Conservation (phyloP, 2,888 invertebrate genomes). For the Drosophila infuscata region DNA sequence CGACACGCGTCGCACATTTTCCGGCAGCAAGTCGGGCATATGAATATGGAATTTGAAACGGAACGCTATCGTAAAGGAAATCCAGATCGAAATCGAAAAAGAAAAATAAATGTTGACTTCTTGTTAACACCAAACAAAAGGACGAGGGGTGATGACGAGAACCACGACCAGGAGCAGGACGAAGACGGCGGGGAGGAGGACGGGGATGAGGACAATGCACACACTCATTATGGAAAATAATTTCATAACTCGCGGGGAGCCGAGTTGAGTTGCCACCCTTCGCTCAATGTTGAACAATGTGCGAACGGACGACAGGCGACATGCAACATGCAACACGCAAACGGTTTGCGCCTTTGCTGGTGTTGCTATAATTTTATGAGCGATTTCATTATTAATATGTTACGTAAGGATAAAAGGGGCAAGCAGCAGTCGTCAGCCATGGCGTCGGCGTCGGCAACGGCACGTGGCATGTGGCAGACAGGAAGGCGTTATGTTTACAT, state of each 20-base stretch:
- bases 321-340: conserved; percentile 61
- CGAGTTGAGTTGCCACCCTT: conserved; percentile 40
- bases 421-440: conserved; percentile 10
- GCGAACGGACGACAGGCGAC: conserved; percentile 47
- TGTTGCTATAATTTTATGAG: conserved; percentile 82
- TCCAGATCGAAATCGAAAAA: conserved; percentile 45
- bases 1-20: conserved; percentile 83
- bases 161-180: too few relatives aligned
- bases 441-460: conserved; percentile 24
- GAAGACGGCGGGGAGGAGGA: conserved; percentile 4
- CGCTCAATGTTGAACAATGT: conserved; percentile 51
- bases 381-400: conserved; percentile 82
- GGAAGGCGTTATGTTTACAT: conserved; percentile 84
- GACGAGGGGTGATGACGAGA: conserved; percentile 36
- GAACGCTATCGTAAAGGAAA: conserved; percentile 26
- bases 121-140: conserved; percentile 55
- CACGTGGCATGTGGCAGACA: conserved; percentile 78
- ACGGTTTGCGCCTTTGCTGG: conserved; percentile 45
- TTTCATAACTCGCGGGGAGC: conserved; percentile 85
- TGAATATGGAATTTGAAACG: conserved; percentile 64
- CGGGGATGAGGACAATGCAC: conserved; percentile 12
- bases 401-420: conserved; percentile 35
- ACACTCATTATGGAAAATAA: conserved; percentile 84
- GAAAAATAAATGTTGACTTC: conserved; percentile 72
- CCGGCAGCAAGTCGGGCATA: conserved; percentile 49